Percentiles rank a stretch among this genome's conserved stretches.
phyloP scores from a whole-genome alignment of 2,797 vertebrate species.

The Brachyalestes nurse region DNA sequence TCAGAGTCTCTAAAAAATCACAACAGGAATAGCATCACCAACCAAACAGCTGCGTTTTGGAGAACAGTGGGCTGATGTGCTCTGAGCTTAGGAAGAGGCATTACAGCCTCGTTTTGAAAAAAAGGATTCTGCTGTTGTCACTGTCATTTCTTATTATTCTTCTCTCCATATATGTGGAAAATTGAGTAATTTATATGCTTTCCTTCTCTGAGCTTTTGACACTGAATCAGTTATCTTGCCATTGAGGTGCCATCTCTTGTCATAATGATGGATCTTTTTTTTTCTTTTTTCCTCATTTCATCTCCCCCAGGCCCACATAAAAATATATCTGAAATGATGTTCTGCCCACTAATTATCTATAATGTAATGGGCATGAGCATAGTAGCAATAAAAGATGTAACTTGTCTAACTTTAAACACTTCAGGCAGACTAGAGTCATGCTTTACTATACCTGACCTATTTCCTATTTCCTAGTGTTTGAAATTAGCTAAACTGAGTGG shows the following conservation, averaged over 20 bases:
- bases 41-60: not conserved
- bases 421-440: slow-evolving; percentile 63
- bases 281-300: slow-evolving; percentile 1
- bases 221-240: slow-evolving; percentile 26
- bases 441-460: slow-evolving; percentile 66
- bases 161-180: slow-evolving; percentile 21
- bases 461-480: slow-evolving; percentile 52
- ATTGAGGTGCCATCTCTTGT: slow-evolving; percentile 1
- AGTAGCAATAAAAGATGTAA: slow-evolving; percentile 69
- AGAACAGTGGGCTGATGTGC: not conserved
- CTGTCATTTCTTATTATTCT: slow-evolving; percentile 24
- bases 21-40: not conserved
- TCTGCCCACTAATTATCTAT: slow-evolving; percentile 71
- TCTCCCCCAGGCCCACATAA: slow-evolving; percentile 55
- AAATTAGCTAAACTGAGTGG: slow-evolving; percentile 7
- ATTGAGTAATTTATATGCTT: slow-evolving; percentile 24
- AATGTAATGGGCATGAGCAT: slow-evolving; percentile 69
- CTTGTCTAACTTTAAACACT: slow-evolving; percentile 67
- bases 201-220: slow-evolving; percentile 18
- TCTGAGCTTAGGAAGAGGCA: not conserved
- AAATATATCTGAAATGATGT: slow-evolving; percentile 54
- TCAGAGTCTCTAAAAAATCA: not conserved
- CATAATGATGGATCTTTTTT: slow-evolving; percentile 6
- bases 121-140: not conserved
- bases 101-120: not conserved